Conservation (phyloP, 2,888 invertebrate genomes). For the Drosophila kanekoi region DNA sequence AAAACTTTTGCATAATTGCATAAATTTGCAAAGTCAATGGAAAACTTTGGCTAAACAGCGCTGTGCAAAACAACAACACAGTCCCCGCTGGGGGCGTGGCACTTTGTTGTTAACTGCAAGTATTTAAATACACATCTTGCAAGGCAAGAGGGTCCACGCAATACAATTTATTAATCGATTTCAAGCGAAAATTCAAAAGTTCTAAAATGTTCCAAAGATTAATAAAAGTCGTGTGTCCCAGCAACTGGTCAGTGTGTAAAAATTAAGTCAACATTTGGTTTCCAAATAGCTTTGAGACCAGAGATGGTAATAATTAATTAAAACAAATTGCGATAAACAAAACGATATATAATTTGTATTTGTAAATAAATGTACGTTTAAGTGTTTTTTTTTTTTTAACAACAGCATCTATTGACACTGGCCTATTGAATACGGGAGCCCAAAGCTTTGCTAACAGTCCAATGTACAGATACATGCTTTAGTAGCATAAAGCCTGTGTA, state of each 20-base stretch:
- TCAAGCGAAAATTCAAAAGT: slow-evolving; percentile 1
- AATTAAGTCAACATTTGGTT: not conserved
- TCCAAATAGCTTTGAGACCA: slow-evolving; percentile 1
- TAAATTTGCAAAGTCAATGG: slow-evolving; percentile 79
- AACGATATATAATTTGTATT: too few relatives aligned
- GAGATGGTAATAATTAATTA: too few relatives aligned
- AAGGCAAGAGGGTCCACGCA: not conserved
- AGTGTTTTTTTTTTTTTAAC: too few relatives aligned
- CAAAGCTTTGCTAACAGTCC: too few relatives aligned
- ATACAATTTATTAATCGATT: slow-evolving; percentile 12
- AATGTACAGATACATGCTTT: too few relatives aligned
- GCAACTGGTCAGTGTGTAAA: not conserved
- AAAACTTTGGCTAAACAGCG: slow-evolving; percentile 55
- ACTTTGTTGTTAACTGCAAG: slow-evolving; percentile 1
- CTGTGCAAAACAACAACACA: slow-evolving; percentile 6
- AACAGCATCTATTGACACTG: too few relatives aligned
- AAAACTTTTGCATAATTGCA: slow-evolving; percentile 79
- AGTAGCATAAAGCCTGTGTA: too few relatives aligned
- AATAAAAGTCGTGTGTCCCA: slow-evolving; percentile 2
- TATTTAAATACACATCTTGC: not conserved
- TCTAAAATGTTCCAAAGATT: not conserved
- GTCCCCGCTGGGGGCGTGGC: slow-evolving; percentile 1
- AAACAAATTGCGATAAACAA: too few relatives aligned
- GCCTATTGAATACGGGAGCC: too few relatives aligned
- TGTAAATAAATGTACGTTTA: too few relatives aligned